Percentiles rank a stretch among this genome's conserved stretches.
Evolutionary conservation across 1,140 invertebrate genomes (phyloP).

Genomic region (Caenorhabditis brenneri): DNA sequence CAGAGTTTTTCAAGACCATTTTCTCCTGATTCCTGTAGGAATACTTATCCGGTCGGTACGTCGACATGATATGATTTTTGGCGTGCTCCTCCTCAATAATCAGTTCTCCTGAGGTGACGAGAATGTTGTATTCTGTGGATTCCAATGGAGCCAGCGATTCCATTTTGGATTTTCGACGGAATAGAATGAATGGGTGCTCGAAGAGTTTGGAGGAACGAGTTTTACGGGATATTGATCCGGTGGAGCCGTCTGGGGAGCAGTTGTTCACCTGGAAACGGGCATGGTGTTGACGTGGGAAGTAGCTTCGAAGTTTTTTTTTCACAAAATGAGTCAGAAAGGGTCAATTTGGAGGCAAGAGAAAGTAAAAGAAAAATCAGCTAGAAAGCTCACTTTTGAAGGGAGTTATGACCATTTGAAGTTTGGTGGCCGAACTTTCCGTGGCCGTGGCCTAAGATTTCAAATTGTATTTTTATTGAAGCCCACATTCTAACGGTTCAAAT

Average conservation of each 20-base stretch:
- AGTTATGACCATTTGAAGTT: too few species aligned
- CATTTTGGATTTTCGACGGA: background rate
- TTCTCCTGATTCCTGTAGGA: background rate
- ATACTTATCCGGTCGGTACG: background rate
- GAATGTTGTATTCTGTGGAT: background rate
- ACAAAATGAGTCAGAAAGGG: too few species aligned
- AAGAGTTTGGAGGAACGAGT: background rate
- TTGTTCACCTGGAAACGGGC: background rate
- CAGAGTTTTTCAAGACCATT: background rate
- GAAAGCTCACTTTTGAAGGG: too few species aligned
- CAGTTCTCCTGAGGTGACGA: conserved; percentile 6
- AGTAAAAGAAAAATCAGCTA: too few species aligned
- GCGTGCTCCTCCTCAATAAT: conserved; percentile 10
- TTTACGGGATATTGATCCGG: background rate
- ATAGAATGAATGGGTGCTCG: background rate
- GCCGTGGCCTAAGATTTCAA: too few species aligned
- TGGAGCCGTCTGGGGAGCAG: background rate
- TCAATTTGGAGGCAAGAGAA: too few species aligned
- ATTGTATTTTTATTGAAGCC: too few species aligned
- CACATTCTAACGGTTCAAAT: too few species aligned
- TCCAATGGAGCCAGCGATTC: background rate
- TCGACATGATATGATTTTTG: conserved; percentile 13
- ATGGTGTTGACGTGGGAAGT: too few species aligned
- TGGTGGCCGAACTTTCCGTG: too few species aligned
- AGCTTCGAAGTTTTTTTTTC: too few species aligned